phyloP scores from a whole-genome alignment of 2,888 invertebrate genomes.

The Lissocephala sabroskyi region DNA sequence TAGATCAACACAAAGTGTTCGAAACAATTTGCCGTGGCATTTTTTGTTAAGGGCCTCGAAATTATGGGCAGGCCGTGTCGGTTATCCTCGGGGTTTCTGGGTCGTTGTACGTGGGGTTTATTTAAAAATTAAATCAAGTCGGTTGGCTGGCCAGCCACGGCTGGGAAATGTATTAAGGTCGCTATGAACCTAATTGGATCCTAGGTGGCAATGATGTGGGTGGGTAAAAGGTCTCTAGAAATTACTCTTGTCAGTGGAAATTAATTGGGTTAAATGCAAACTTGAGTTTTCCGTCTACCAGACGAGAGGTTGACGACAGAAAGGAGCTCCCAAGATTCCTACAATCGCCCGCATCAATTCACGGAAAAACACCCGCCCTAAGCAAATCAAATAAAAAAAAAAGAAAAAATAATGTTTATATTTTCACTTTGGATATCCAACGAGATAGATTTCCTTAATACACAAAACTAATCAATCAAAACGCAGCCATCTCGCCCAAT shows the following conservation, averaged over 20 bases:
- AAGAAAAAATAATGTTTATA: constrained; percentile 5
- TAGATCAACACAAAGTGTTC: not conserved
- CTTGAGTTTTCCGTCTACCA: too few relatives aligned
- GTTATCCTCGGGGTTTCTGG: not conserved
- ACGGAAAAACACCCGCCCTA: not conserved
- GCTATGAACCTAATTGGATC: constrained; percentile 26
- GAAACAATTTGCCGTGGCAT: not conserved
- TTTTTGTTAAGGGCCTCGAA: constrained; percentile 14
- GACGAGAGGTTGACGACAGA: too few relatives aligned
- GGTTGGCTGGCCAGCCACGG: constrained; percentile 10
- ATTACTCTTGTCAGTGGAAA: constrained; percentile 10
- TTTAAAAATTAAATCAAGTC: constrained; percentile 36
- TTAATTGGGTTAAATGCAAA: constrained; percentile 13
- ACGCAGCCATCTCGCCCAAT: constrained; percentile 6
- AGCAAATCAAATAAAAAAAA: not conserved
- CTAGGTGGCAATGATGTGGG: constrained; percentile 12
- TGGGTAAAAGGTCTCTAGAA: not conserved
- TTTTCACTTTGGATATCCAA: constrained; percentile 5
- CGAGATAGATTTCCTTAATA: not conserved
- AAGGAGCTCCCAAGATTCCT: too few relatives aligned
- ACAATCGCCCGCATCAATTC: constrained; percentile 36
- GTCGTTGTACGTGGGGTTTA: constrained; percentile 4
- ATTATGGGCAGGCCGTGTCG: constrained; percentile 27
- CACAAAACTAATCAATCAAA: constrained; percentile 42
- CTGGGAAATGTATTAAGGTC: constrained; percentile 21